phyloP scores from a whole-genome alignment of 2,113 vertebrate genomes.

The Coracopsis vasa region DNA sequence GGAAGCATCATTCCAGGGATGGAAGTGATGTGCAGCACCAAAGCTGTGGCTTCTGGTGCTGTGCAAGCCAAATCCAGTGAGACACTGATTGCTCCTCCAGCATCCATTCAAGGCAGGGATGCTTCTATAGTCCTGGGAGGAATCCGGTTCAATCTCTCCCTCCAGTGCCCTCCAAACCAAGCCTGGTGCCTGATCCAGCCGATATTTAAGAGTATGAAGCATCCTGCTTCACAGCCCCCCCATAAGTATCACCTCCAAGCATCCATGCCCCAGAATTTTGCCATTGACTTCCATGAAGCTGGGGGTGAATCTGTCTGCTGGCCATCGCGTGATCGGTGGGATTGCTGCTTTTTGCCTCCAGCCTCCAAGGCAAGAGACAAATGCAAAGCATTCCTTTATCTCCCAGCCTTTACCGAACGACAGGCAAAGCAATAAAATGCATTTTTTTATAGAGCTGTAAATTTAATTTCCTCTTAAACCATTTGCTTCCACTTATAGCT shows the following conservation, averaged over 20 bases:
- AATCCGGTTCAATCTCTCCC: not conserved
- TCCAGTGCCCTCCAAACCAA: not conserved
- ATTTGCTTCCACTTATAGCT: constrained; percentile 75
- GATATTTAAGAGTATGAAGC: not conserved
- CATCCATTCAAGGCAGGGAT: not conserved
- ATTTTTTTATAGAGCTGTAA: constrained; percentile 59
- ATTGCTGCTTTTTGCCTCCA: not conserved
- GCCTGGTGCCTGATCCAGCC: not conserved
- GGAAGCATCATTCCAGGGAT: rapidly evolving
- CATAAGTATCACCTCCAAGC: not conserved
- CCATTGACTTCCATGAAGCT: not conserved
- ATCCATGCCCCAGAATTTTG: not conserved
- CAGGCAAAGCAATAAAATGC: constrained; percentile 59
- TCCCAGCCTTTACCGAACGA: not conserved
- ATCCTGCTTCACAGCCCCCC: not conserved
- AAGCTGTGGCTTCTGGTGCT: not conserved
- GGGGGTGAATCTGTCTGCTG: rapidly evolving
- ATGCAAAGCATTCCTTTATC: constrained; percentile 56
- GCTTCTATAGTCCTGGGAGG: rapidly evolving
- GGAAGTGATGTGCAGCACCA: not conserved
- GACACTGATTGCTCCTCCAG: rapidly evolving
- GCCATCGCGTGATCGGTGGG: not conserved
- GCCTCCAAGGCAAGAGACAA: not conserved
- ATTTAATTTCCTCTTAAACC: constrained; percentile 73
- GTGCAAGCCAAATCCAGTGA: not conserved